phyloP scores from a whole-genome alignment of 2,113 vertebrate genomes.

The Pseudolaguvia tuberculata region DNA sequence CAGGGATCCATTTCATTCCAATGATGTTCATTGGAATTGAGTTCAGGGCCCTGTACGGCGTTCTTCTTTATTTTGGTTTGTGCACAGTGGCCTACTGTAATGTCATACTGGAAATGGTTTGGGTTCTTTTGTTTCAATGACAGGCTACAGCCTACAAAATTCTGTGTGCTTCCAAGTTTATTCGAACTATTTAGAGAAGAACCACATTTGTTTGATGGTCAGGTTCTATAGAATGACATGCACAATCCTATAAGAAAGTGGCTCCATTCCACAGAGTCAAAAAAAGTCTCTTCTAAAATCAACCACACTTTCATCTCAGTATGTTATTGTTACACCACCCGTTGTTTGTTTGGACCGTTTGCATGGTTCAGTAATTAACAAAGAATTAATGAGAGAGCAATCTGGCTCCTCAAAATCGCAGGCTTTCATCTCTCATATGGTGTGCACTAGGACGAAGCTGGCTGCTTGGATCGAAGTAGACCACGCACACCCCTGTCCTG shows the following conservation, averaged over 20 bases:
- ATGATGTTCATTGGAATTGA: not conserved
- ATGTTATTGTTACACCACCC: conserved; percentile 28
- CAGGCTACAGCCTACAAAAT: not conserved
- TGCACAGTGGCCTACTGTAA: not conserved
- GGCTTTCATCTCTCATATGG: conserved; percentile 51
- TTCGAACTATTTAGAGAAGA: not conserved
- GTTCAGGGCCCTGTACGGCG: not conserved
- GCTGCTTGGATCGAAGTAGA: conserved; percentile 28
- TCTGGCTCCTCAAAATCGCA: conserved; percentile 28
- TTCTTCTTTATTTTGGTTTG: not conserved
- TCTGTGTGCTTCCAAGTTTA: not conserved
- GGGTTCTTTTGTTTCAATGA: not conserved
- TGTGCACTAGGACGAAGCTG: conserved; percentile 38
- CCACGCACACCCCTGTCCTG: conserved; percentile 48
- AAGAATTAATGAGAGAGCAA: conserved; percentile 11
- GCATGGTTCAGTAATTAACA: conserved; percentile 1
- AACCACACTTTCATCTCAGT: conserved; percentile 1
- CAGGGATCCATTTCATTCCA: not conserved
- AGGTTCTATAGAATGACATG: not conserved
- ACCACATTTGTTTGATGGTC: not conserved
- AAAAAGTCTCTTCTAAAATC: not conserved
- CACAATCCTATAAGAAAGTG: not conserved
- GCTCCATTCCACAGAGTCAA: not conserved
- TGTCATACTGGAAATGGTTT: not conserved
- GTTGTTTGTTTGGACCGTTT: conserved; percentile 28